Evolutionary conservation across 1,140 invertebrate species (phyloP), one percentile per base, ranked within the genome.

Genomic region (Oryzaephilus surinamensis): DNA sequence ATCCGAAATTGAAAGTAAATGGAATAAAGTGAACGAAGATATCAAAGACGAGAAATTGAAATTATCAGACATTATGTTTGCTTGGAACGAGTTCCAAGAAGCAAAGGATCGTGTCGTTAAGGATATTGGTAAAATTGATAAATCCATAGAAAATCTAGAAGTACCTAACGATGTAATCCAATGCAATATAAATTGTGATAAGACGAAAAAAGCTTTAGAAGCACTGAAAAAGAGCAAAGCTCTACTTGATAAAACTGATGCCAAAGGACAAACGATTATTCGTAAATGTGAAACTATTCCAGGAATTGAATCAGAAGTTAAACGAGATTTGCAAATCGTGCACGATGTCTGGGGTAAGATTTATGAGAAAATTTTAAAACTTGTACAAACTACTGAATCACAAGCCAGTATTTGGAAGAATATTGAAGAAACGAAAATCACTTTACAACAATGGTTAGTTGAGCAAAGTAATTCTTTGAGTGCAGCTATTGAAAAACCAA

Each of bases 321-420:
- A 76, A 50, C 67, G 71, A 18, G 74, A 80, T 30, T 62, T 84
- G 11, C 57, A 71, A 2, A 63, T 66, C 12, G 66, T 74, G 7
- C 73, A 79, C 47, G 71, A 77, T 15, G 66, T 73, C n/a, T 93
- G 85, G 76, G 78, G 87, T 48, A 74, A 77, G 31, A 66, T 73
- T 10, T 76, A 82, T 50, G 74, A 81, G 40, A 72, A 76, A 41
- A 68, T 81, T 2, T 73, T 76, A 11, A 77, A 79, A 41, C 72
- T 76, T 41, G 72, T 78, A 7, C 79, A 91, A 61, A 76, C 77
- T 29, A 76, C 85, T 26, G 90, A 96, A 61, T 84, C 87, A 1
- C 87, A 94, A 59, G 66, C 83, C 0, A 79, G 88, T 4, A 81
- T 94, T 30, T 94, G 90, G 89, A 85, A 88, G 48, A 87, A 94